Percentiles rank a stretch among this genome's conserved stretches.
These are phyloP conservation scores for Trinorchestia longiramus DNA, from an alignment of 1,140 invertebrate genomes.

Conservation along the genomic window DNA sequence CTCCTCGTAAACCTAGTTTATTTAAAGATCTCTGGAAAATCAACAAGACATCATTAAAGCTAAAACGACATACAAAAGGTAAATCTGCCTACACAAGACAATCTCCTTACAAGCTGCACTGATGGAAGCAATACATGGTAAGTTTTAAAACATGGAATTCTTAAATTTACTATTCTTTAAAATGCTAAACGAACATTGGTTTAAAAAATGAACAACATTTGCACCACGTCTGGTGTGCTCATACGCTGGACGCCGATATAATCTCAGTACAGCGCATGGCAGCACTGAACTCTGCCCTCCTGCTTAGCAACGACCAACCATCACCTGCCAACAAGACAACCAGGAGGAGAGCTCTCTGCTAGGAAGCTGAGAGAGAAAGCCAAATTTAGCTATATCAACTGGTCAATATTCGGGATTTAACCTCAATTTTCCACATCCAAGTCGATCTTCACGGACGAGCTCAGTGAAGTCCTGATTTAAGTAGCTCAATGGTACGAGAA, in stretches of 20 bases:
- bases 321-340: background rate
- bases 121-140: background rate
- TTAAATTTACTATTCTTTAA: background rate
- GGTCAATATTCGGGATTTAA: background rate
- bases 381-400: background rate
- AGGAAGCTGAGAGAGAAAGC: background rate
- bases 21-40: slow-evolving; percentile 9
- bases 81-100: background rate
- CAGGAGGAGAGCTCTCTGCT: background rate
- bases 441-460: background rate
- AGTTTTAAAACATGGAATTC: background rate
- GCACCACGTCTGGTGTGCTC: too few species aligned
- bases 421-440: background rate
- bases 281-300: background rate
- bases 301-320: too few species aligned
- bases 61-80: background rate
- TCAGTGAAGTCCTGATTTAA: background rate
- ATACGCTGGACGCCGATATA: background rate
- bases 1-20: background rate
- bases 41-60: background rate
- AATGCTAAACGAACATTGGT: background rate
- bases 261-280: too few species aligned
- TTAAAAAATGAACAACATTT: background rate
- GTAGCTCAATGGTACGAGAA: background rate
- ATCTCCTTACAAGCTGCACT: background rate